Evolutionary conservation across 2,797 vertebrate species (phyloP), one percentile per base, ranked within the genome.

Genomic region (Platalea minor): DNA sequence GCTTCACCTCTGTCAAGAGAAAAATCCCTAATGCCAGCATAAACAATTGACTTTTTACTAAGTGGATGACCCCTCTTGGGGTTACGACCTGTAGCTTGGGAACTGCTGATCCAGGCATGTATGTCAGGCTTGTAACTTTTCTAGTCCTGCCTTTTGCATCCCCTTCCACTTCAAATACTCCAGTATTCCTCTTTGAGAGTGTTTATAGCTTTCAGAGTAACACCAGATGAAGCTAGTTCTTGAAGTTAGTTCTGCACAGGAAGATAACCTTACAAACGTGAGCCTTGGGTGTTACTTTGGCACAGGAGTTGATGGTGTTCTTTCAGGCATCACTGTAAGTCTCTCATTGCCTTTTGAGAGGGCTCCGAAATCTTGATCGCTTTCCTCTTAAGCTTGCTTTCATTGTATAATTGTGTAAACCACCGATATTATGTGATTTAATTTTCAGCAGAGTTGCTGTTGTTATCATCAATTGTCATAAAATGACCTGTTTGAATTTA

Each of bases 1-100:
- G 81, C 63, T 15, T 96, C 70, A 76, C 88, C 81, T 93, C 95
- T 96, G 95, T 94, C 95, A 50, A 26, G 81, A 73, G 29, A 26
- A 23, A 68, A 33, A 74, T 85, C 91, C 57, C 75, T 16, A 23
- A 41, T 77, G 95, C 77, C 78, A 79, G 56, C 78, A n/a, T 26
- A 88, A 88, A 85, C 91, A 94, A 83, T 64, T 83, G 91, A 76
- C 68, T 53, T 77, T 51, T 89, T 63, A 56, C 85, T 77, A 74
- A 93, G 84, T 74, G 93, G 67, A 12, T 97, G 95, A 94, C 95
- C 89, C 41, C 45, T 88, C 17, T 31, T 56, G 84, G n/a, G 70
- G 48, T 92, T 61, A 63, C 0, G 59, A 78, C 93, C 93, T 91
- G 48, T 60, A 41, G 25, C 81, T 41, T 33, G 86, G 26, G 59